A percentile compares a stretch with the other conserved stretches of the same genome.
phyloP scores from a whole-genome alignment of 2,113 vertebrate genomes.

The Hyperopisus bebe region DNA sequence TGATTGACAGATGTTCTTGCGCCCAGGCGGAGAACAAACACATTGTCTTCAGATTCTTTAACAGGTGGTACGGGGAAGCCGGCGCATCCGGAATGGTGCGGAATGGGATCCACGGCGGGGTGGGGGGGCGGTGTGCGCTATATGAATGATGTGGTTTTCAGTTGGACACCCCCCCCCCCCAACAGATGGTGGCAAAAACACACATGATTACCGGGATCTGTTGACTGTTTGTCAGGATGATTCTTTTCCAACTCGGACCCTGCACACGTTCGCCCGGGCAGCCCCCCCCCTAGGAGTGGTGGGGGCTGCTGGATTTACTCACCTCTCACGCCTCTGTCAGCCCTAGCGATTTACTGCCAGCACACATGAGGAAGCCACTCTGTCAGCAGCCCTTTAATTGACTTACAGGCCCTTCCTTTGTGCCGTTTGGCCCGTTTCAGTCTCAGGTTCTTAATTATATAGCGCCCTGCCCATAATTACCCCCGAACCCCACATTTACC shows the following conservation, averaged over 20 bases:
- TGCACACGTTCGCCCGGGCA: neutral
- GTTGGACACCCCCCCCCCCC: slow-evolving; percentile 19
- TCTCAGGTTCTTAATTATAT: neutral
- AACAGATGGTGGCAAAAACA: slow-evolving; percentile 1
- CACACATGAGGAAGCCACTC: neutral
- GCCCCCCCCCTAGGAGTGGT: neutral
- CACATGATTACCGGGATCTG: neutral
- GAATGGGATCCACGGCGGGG: slow-evolving; percentile 46
- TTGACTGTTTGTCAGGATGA: neutral
- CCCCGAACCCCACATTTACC: neutral
- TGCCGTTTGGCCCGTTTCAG: neutral
- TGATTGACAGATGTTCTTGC: slow-evolving; percentile 64
- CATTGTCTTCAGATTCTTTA: slow-evolving; percentile 59
- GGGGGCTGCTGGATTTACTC: neutral
- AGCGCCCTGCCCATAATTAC: neutral
- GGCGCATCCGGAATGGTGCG: slow-evolving; percentile 42
- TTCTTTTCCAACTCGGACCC: neutral
- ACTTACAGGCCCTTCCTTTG: neutral
- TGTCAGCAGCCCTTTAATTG: neutral
- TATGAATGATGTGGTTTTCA: slow-evolving; percentile 48
- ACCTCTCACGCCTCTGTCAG: neutral
- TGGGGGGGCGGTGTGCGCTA: slow-evolving; percentile 23
- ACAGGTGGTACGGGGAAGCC: slow-evolving; percentile 55
- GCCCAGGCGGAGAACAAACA: slow-evolving; percentile 46
- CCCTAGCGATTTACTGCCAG: neutral